Evolutionary conservation across 2,888 invertebrate species (phyloP), one percentile per base, ranked within the genome.

Genomic region (Kuschelorhynchus macadamiae): DNA sequence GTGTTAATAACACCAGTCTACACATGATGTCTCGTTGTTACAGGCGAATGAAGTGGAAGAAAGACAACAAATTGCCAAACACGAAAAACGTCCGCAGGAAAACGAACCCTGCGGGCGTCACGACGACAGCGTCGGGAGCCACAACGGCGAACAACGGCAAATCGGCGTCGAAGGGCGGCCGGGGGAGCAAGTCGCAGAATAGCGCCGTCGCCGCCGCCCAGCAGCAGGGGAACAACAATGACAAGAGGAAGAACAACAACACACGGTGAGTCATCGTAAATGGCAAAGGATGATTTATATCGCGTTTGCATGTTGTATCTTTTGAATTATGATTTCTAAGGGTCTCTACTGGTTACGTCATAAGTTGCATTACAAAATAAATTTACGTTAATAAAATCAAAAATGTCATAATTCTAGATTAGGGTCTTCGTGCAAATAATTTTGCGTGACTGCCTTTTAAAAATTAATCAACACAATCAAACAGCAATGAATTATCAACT

Each of bases 11-110:
- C n/a, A n/a, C n/a, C n/a, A n/a, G n/a, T n/a, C n/a, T n/a, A n/a
- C n/a, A n/a, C n/a, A n/a, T n/a, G n/a, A 25, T 17, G 0, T 41
- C 20, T 39, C 21, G 7, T 32, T 52, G 30, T 67, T 60, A 8
- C 59, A 71, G 92, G 53, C 86, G 93, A 71, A 93, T 93, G 93
- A 93, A 93, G 83, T 93, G 91, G 90, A 93, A 93, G 85, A 93
- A 93, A 85, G 93, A 89, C 87, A 94, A 94, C 87, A 94, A 94
- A 85, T 86, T 94, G 78, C 94, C 94, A 53, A 94, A 94, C 87
- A 94, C 94, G 83, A 89, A 89, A 85, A 89, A 89, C 79, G 89
- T 89, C 65, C 85, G 89, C 74, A 88, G 92, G 87, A 92, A 92
- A 89, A 91, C 91, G 67, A 92, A 91, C 81, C 90, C 91, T 64